Base-by-base conservation (phyloP, 2,888 invertebrate genomes). In the Amphipyra berbera region DNA sequence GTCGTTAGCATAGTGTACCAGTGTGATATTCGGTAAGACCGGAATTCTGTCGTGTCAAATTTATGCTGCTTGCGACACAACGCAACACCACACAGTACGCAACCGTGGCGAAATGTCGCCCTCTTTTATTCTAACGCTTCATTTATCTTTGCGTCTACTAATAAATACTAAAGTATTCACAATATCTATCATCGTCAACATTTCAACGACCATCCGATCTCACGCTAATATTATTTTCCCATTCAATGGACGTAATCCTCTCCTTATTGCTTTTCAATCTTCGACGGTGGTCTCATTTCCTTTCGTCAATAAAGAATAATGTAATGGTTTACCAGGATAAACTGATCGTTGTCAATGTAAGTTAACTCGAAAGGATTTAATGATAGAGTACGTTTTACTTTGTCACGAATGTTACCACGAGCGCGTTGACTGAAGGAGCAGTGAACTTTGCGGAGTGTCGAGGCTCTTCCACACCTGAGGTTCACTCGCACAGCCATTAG, bases 391-490 rank as follows among this genome's bases (percentile, higher is more conserved):
- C 66, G 70, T 80, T 89, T 90, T 81, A 54, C 82, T 67, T 75
- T 86, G 85, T 75, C 76, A 68, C 61, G 61, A 54, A 65, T 66
- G 68, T 81, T 72, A 77, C 68, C 67, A 74, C 74, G 74, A 82
- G 78, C 81, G 75, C 81, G 80, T 75, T 81, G 84, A 81, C 79
- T 84, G 76, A 87, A 90, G 90, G 94, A 92, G 90, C 94, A 94
- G 86, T 94, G 94, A 94, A 94, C 94, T 93, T 92, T 93, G 89
- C 84, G 82, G 85, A 90, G 89, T 86, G 86, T 76, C 82, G 86
- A 86, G 85, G 81, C 81, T 85, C 86, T 86, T 88, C 90, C 86
- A 88, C 92, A 92, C 93, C 93, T 94, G 90, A 88, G 88, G 88
- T 90, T 91, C 87, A 90, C 90, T 90, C 89, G 88, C 91, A 90